Conservation (phyloP, 2,888 invertebrate genomes). For the Plebejus anna region DNA sequence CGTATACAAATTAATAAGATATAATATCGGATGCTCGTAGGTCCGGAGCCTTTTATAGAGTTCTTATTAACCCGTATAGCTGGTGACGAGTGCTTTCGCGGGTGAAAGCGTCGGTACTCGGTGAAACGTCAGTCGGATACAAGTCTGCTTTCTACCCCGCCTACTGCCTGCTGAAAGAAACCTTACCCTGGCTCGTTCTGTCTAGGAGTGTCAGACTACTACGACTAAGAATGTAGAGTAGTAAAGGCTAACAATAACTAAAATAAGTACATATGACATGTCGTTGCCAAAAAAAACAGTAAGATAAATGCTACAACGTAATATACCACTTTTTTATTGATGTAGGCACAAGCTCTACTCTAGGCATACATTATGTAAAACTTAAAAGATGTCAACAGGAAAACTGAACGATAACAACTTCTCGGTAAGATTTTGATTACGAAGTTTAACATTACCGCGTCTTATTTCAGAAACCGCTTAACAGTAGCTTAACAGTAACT, state of each 20-base stretch:
- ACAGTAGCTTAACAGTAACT: neutral
- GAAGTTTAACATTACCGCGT: neutral
- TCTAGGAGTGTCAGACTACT: neutral
- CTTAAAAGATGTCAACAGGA: neutral
- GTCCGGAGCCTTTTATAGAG: constrained; percentile 21
- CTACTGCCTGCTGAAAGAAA: constrained; percentile 54
- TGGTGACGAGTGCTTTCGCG: constrained; percentile 45
- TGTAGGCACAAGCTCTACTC: neutral
- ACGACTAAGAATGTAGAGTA: neutral
- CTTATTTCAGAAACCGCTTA: neutral
- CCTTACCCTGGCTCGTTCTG: constrained; percentile 57
- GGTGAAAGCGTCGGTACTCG: constrained; percentile 72
- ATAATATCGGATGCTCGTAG: constrained; percentile 35
- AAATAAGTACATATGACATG: neutral
- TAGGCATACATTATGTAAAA: neutral
- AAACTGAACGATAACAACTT: neutral
- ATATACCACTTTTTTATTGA: neutral
- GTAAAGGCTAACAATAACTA: constrained; percentile 25
- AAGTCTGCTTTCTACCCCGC: constrained; percentile 72
- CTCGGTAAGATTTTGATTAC: neutral
- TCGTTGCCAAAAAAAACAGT: neutral
- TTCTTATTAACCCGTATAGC: constrained; percentile 44
- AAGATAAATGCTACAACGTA: neutral
- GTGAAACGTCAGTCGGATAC: constrained; percentile 75
- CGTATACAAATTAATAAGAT: constrained; percentile 29